phyloP scores from a whole-genome alignment of 2,113 vertebrate genomes.

The Kobus ellipsiprymnus region DNA sequence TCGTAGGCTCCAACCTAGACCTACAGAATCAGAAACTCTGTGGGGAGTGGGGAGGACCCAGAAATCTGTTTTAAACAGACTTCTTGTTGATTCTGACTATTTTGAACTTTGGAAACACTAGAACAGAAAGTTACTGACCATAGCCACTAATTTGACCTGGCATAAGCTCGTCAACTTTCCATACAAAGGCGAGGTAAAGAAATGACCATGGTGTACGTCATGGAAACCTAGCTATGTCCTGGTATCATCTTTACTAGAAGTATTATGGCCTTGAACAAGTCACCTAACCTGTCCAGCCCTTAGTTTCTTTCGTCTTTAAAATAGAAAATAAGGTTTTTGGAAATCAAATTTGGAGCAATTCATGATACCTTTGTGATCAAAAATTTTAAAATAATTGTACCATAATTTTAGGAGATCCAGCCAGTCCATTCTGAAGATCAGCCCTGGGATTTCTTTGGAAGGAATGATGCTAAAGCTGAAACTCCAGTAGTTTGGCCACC shows the following conservation, averaged over 20 bases:
- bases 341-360: neutral
- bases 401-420: neutral
- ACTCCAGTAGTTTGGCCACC: too few relatives aligned
- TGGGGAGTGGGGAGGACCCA: neutral
- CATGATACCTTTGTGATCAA: neutral
- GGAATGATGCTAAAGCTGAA: too few relatives aligned
- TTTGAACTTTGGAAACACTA: neutral
- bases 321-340: neutral
- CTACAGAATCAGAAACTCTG: neutral
- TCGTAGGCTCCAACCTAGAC: neutral
- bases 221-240: neutral
- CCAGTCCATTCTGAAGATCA: too few relatives aligned
- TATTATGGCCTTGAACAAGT: neutral
- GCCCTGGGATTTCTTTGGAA: too few relatives aligned
- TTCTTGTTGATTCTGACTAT: neutral
- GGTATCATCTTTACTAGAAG: neutral
- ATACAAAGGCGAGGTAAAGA: neutral
- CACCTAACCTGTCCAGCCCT: neutral
- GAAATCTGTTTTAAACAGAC: neutral
- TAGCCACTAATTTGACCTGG: neutral
- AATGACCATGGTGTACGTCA: neutral
- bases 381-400: neutral
- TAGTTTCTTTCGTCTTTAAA: neutral
- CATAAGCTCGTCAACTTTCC: neutral
- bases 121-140: neutral